A percentile compares a stretch with the other conserved stretches of the same genome.
These are phyloP conservation scores for Spodoptera littoralis DNA, from an alignment of 2,888 invertebrate species.

Conservation along the genomic window DNA sequence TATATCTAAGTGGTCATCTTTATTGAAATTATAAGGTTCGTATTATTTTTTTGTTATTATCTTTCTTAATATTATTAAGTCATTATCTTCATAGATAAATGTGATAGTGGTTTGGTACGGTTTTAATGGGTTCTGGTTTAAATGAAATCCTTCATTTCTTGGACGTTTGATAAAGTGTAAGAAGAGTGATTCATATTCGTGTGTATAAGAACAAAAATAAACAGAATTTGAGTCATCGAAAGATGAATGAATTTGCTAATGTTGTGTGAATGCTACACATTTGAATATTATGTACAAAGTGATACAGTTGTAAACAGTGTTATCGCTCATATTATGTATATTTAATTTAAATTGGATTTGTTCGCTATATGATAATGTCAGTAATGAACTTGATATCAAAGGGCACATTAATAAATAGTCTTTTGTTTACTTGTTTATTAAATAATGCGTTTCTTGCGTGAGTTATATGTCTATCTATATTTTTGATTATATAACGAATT, in stretches of 20 bases:
- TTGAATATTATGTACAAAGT: conserved; percentile 51
- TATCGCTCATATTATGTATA: conserved; percentile 53
- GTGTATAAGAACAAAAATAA: conserved; percentile 53
- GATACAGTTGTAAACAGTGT: conserved; percentile 68
- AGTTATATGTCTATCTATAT: too few species aligned
- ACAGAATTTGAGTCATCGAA: conserved; percentile 66
- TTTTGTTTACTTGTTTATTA: conserved; percentile 36
- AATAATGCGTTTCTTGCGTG: conserved; percentile 6
- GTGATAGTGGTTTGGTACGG: conserved; percentile 79
- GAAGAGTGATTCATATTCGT: conserved; percentile 39
- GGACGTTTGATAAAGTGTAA: conserved; percentile 5
- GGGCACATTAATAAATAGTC: conserved; percentile 26
- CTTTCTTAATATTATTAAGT: conserved; percentile 64
- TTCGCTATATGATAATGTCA: conserved; percentile 43
- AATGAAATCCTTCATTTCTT: conserved; percentile 15
- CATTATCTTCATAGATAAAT: conserved; percentile 72
- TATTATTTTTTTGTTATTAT: conserved; percentile 62
- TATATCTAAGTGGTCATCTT: conserved; percentile 52
- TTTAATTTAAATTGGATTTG: conserved; percentile 46
- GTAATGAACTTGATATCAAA: conserved; percentile 46
- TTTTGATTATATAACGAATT: too few species aligned
- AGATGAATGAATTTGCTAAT: conserved; percentile 56
- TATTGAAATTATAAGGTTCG: conserved; percentile 57
- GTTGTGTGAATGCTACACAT: conserved; percentile 59
- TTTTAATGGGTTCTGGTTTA: conserved; percentile 34